phyloP scores from a whole-genome alignment of 2,888 invertebrate genomes.

The Phyto melanocephala region DNA sequence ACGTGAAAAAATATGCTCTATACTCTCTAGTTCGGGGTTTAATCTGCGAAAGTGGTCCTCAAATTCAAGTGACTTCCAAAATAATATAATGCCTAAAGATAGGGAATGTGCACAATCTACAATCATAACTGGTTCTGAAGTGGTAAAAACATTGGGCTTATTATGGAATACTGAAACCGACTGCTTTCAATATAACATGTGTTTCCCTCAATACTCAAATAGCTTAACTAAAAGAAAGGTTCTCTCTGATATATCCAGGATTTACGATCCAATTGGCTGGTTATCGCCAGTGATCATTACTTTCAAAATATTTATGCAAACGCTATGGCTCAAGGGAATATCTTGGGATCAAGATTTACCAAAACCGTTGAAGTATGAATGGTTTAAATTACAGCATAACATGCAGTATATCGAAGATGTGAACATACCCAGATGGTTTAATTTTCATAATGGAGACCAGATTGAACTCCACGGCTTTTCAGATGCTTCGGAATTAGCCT shows the following conservation, averaged over 20 bases:
- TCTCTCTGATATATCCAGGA: slow-evolving; percentile 37
- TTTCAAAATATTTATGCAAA: slow-evolving; percentile 54
- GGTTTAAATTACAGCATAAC: not conserved
- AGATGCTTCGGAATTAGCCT: slow-evolving; percentile 49
- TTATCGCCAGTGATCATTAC: slow-evolving; percentile 26
- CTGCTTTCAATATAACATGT: slow-evolving; percentile 27
- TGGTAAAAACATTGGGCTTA: slow-evolving; percentile 38
- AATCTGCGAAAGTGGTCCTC: slow-evolving; percentile 37
- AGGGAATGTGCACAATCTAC: not conserved
- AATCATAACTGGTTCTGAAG: slow-evolving; percentile 17
- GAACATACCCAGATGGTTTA: slow-evolving; percentile 35
- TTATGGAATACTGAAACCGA: slow-evolving; percentile 33
- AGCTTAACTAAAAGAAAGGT: slow-evolving; percentile 27
- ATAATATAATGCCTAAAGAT: not conserved
- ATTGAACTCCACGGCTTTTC: slow-evolving; percentile 45
- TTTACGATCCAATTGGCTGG: too few relatives aligned
- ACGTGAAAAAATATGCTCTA: not conserved
- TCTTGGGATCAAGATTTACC: slow-evolving; percentile 45
- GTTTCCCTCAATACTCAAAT: not conserved
- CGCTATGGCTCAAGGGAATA: slow-evolving; percentile 41
- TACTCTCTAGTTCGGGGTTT: slow-evolving; percentile 20
- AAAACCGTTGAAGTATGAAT: not conserved
- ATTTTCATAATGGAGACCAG: not conserved
- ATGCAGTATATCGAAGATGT: not conserved
- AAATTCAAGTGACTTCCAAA: slow-evolving; percentile 7